Base-by-base conservation (phyloP, 2,888 invertebrate species). In the Pandemis corylana region DNA sequence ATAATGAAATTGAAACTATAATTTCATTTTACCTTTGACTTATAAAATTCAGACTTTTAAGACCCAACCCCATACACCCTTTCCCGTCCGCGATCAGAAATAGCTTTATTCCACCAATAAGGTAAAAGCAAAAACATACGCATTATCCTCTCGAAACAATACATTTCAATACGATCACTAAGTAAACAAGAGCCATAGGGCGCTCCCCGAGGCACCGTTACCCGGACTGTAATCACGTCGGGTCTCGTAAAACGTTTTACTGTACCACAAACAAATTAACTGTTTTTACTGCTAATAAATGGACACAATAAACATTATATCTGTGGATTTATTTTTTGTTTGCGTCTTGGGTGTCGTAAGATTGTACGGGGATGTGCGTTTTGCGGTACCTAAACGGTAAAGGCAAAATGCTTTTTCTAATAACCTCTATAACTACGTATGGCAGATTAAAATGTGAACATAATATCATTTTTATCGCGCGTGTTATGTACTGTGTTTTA, bases 181-280 rank as follows among this genome's bases (percentile, higher is more conserved):
- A 44, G 64, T 62, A 70, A 74, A 75, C 75, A 74, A 51, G 59
- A 42, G 51, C 15, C 51, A 42, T 83, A 84, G 84, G 83, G 83
- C 81, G 78, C 81, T 88, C 90, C 88, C 90, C 56, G 74, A 82
- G 86, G 89, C 82, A 83, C 84, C 88, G 85, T 90, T 89, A 88
- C 87, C 85, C 83, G 83, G 83, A 82, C 82, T 84, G 89, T 88
- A 90, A 90, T 90, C 89, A 86, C 84, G 86, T 85, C 85, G 85
- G 82, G 78, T 82, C 80, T 85, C 87, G 85, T 90, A 89, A 89
- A 91, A 83, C 86, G 87, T 84, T 90, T 89, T 88, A 89, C 85
- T 81, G 86, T 82, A 85, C 90, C 89, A 80, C 89, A 89, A 90
- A 90, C 89, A 90, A 90, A 91, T 88, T 89, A 89, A 89, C 86